These are phyloP conservation scores for Zoanthus sociatus DNA, from an alignment of 92 coral and sea anemone genomes.

Conservation along the genomic window DNA sequence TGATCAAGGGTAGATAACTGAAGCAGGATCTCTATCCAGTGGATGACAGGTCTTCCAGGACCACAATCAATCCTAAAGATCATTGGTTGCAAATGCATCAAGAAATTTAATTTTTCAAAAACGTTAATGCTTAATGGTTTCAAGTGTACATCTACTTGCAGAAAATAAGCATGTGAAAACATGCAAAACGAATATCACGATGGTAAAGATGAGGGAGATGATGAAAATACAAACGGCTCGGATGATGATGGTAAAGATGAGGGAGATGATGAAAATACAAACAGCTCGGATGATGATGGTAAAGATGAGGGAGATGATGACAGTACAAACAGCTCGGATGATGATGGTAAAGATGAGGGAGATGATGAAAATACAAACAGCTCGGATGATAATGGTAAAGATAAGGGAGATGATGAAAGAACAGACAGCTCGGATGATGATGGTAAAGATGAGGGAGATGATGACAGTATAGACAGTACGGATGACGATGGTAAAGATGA, in stretches of 20 bases:
- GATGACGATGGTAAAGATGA: not conserved
- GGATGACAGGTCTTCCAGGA: slow-evolving; percentile 37
- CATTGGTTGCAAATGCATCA: not conserved
- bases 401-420: too few relatives aligned
- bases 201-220: not conserved
- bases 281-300: not conserved
- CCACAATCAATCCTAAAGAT: slow-evolving; percentile 20
- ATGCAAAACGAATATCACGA: not conserved
- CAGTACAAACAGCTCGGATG: too few relatives aligned
- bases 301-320: too few relatives aligned
- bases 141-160: not conserved
- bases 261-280: not conserved
- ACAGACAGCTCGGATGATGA: too few relatives aligned
- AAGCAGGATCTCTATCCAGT: slow-evolving; percentile 20
- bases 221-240: too few relatives aligned
- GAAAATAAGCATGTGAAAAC: not conserved
- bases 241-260: too few relatives aligned
- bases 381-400: not conserved
- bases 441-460: not conserved
- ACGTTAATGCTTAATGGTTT: not conserved
- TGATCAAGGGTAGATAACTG: not conserved
- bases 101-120: slow-evolving; percentile 20
- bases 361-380: not conserved
- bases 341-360: too few relatives aligned
- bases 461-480: not conserved